These are phyloP conservation scores for Cyanoliseus patagonus DNA, from an alignment of 2,113 vertebrate species.

Conservation along the genomic window DNA sequence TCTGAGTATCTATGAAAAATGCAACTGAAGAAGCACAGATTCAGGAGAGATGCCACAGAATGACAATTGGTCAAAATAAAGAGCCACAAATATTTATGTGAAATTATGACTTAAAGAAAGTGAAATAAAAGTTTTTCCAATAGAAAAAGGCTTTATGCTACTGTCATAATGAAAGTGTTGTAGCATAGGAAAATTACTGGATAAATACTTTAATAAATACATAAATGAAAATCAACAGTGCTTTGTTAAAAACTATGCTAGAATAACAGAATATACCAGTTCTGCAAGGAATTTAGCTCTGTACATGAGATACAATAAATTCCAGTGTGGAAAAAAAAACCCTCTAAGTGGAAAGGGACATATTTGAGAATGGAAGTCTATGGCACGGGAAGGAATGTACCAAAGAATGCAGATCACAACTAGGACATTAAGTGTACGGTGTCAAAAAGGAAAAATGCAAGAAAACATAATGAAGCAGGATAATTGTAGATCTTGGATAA, in stretches of 20 bases:
- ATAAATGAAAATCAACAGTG: neutral
- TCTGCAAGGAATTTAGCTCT: neutral
- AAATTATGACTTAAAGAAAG: neutral
- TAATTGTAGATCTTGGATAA: neutral
- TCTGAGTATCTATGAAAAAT: neutral
- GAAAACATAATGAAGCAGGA: neutral
- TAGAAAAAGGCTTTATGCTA: neutral
- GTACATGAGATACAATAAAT: neutral
- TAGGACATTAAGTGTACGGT: neutral
- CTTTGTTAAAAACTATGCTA: neutral
- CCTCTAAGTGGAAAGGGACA: neutral
- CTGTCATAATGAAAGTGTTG: neutral
- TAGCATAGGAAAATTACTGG: neutral
- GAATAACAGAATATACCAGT: neutral
- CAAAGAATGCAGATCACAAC: neutral
- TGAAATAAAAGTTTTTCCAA: neutral
- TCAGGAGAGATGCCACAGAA: neutral
- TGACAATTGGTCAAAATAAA: neutral
- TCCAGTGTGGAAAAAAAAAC: neutral
- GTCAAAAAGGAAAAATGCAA: neutral
- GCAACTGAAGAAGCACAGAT: neutral
- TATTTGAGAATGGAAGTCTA: neutral
- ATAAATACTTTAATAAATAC: neutral
- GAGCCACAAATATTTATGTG: neutral
- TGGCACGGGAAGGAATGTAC: neutral